A percentile compares a stretch with the other conserved stretches of the same genome.
Conservation (phyloP, 2,888 invertebrate genomes). For the Lepidonotus clava region DNA sequence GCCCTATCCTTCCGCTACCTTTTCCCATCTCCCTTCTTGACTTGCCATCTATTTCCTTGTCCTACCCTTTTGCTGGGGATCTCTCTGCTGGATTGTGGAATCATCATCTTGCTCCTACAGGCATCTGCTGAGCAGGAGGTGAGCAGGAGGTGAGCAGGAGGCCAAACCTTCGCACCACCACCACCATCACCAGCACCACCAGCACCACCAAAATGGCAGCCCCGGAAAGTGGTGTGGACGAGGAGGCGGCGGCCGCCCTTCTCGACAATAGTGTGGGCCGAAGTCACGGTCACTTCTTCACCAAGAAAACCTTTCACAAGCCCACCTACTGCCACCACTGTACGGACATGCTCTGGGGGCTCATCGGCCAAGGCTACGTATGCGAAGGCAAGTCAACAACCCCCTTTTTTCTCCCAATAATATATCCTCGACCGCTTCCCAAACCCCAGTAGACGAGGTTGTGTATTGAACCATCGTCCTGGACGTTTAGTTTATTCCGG, state of each 20-base stretch:
- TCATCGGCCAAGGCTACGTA: constrained; percentile 99
- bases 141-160: constrained; percentile 27
- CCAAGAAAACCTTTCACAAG: constrained; percentile 99
- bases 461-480: too few species aligned
- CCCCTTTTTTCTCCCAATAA: too few species aligned
- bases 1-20: too few species aligned
- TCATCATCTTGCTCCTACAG: not conserved
- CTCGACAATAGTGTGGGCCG: constrained; percentile 61
- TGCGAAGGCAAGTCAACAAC: constrained; percentile 82
- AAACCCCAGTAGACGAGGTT: too few species aligned
- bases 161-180: not conserved
- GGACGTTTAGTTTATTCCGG: too few species aligned
- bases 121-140: not conserved
- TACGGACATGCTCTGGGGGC: constrained; percentile 99
- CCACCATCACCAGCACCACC: not conserved
- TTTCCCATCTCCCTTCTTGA: not conserved
- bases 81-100: not conserved
- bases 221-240: not conserved
- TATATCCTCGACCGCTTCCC: too few species aligned
- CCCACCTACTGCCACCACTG: constrained; percentile 99
- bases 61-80: not conserved
- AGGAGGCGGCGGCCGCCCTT: not conserved
- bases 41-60: not conserved
- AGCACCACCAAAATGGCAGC: constrained; percentile 43
- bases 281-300: constrained; percentile 94